Conservation (phyloP, 2,113 vertebrate species). For the Phalacrocorax aristotelis region DNA sequence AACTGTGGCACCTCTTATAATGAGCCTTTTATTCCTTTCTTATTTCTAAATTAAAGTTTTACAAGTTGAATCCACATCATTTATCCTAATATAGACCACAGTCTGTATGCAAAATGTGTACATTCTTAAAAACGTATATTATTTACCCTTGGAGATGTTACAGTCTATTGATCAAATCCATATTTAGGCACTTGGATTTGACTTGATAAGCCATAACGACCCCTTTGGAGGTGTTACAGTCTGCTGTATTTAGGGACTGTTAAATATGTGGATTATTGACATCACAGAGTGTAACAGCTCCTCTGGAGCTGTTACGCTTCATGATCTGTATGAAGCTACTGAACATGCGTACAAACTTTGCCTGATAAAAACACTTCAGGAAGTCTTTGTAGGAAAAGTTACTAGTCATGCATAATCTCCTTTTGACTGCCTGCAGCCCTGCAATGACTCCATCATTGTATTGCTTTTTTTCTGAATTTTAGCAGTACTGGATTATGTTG, state of each 20-base stretch:
- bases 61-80: not conserved
- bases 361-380: conserved; percentile 35
- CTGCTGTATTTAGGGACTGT: conserved; percentile 65
- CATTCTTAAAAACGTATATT: not conserved
- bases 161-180: conserved; percentile 58
- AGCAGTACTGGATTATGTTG: not conserved
- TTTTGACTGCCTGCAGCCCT: not conserved
- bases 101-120: conserved; percentile 10
- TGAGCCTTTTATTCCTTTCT: conserved; percentile 30
- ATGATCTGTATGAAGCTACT: conserved; percentile 42
- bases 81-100: not conserved
- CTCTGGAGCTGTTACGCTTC: conserved; percentile 61
- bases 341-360: not conserved
- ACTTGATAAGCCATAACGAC: conserved; percentile 64
- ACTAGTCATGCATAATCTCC: conserved; percentile 7
- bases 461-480: not conserved
- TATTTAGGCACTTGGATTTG: conserved; percentile 55
- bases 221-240: conserved; percentile 50
- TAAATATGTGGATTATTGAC: conserved; percentile 67
- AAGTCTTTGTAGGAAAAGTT: conserved; percentile 23
- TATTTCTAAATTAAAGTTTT: conserved; percentile 36
- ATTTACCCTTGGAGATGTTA: conserved; percentile 49
- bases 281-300: conserved; percentile 67
- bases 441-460: not conserved
- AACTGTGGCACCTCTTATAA: conserved; percentile 20